Evolutionary conservation across 2,797 vertebrate genomes (phyloP).

Genomic region (Micromesistius poutassou): DNA sequence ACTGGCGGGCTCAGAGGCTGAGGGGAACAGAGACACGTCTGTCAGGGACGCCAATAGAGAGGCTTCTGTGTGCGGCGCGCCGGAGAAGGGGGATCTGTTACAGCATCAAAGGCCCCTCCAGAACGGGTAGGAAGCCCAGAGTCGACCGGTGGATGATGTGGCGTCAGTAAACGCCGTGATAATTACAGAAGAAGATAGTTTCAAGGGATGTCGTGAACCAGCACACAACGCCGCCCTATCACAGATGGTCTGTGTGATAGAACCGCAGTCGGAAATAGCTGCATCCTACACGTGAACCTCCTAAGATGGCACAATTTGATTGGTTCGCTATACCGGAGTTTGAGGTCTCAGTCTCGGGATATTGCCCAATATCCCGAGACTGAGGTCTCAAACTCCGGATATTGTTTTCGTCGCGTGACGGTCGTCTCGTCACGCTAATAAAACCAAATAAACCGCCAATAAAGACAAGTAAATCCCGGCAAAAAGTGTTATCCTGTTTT

Average conservation of each 20-base stretch:
- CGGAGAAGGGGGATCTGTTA: not conserved
- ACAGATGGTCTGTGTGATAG: not conserved
- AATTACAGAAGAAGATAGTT: not conserved
- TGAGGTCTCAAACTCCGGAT: too few species aligned
- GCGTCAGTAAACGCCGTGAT: not conserved
- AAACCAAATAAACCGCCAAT: too few species aligned
- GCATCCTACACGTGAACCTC: too few species aligned
- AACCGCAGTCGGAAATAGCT: too few species aligned
- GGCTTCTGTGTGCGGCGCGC: not conserved
- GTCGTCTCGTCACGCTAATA: too few species aligned
- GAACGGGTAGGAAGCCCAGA: not conserved
- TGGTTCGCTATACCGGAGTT: too few species aligned
- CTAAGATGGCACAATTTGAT: too few species aligned
- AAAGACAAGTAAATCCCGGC: too few species aligned
- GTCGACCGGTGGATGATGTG: not conserved
- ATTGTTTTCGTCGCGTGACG: too few species aligned
- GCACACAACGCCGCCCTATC: not conserved
- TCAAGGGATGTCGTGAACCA: not conserved
- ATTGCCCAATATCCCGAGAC: too few species aligned
- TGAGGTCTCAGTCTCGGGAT: too few species aligned
- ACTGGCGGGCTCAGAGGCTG: conserved; percentile 62
- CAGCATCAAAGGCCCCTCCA: not conserved
- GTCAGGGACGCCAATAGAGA: conserved; percentile 3
- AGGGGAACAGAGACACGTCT: conserved; percentile 23
- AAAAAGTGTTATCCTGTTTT: too few species aligned